phyloP scores from a whole-genome alignment of 2,888 invertebrate species.

The Athripsodes cinereus region DNA sequence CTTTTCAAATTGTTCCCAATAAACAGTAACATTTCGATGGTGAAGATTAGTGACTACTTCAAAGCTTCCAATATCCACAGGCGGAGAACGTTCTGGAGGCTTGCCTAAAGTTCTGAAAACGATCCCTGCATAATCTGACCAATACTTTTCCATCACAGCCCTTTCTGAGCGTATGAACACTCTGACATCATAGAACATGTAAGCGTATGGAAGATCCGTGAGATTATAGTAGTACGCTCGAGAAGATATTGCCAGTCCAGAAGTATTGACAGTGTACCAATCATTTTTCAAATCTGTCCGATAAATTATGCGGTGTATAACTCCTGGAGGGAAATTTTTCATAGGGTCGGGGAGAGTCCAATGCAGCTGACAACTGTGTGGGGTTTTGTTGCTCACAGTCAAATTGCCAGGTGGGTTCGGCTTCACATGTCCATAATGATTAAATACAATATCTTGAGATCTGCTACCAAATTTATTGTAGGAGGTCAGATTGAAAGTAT shows the following conservation, averaged over 20 bases:
- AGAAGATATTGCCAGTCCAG: conserved; percentile 34
- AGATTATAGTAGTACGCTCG: conserved; percentile 43
- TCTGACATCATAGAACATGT: conserved; percentile 65
- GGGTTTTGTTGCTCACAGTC: conserved; percentile 6
- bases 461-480: conserved; percentile 51
- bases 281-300: conserved; percentile 43
- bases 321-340: conserved; percentile 44
- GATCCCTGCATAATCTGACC: conserved; percentile 62
- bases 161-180: conserved; percentile 57
- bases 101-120: conserved; percentile 56
- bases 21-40: conserved; percentile 60
- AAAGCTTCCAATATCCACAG: conserved; percentile 67
- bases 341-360: conserved; percentile 47
- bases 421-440: conserved; percentile 48
- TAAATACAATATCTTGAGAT: conserved; percentile 37
- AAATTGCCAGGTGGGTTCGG: conserved; percentile 21
- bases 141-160: conserved; percentile 47
- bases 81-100: conserved; percentile 61
- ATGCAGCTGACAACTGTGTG: conserved; percentile 33
- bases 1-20: conserved; percentile 70
- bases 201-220: conserved; percentile 55
- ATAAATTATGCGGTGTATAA: conserved; percentile 47
- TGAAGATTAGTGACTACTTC: conserved; percentile 51
- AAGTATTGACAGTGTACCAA: conserved; percentile 44
- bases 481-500: conserved; percentile 47